phyloP scores from a whole-genome alignment of 2,888 invertebrate genomes.

The Loripinus fragilis region DNA sequence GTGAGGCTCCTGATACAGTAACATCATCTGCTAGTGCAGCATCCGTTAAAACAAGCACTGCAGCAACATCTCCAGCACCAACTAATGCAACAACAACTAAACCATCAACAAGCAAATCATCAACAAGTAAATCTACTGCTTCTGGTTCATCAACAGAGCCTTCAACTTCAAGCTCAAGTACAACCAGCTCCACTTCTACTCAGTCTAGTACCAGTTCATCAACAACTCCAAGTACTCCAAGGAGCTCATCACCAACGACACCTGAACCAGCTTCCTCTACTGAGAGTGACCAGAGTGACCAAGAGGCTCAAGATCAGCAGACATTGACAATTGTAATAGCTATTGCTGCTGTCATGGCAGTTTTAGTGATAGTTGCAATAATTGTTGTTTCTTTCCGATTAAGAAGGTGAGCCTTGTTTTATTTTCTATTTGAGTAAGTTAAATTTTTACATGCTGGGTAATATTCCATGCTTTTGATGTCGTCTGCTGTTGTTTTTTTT shows the following conservation, averaged over 20 bases:
- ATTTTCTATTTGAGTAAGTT: too few relatives aligned
- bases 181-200: not conserved
- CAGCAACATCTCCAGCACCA: not conserved
- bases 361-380: slow-evolving; percentile 16
- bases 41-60: not conserved
- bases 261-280: not conserved
- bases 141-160: not conserved
- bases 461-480: too few relatives aligned
- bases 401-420: slow-evolving; percentile 34
- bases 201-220: not conserved
- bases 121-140: not conserved
- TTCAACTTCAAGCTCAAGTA: not conserved
- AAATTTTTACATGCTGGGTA: too few relatives aligned
- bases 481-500: too few relatives aligned
- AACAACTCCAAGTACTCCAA: not conserved
- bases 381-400: slow-evolving; percentile 22
- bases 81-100: not conserved
- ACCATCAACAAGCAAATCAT: not conserved
- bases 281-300: not conserved
- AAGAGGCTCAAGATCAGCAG: slow-evolving; percentile 9
- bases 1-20: not conserved
- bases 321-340: slow-evolving; percentile 25
- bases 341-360: slow-evolving; percentile 11
- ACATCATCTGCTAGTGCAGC: not conserved
- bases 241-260: not conserved